Base-by-base conservation (phyloP, 2,113 vertebrate species). In the Paralichthys olivaceus region DNA sequence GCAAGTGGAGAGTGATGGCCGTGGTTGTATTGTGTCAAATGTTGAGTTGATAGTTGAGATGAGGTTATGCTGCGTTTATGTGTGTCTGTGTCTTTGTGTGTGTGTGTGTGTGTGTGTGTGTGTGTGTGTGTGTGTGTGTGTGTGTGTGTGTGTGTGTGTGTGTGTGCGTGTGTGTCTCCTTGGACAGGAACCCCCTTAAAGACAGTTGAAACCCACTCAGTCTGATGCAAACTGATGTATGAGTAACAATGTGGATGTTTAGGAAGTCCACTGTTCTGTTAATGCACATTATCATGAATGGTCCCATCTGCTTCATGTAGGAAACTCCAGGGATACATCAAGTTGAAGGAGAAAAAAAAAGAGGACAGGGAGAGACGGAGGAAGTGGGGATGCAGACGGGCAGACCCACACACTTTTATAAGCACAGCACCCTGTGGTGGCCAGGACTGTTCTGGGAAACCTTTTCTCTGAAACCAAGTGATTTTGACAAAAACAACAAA, bases 391-490 rank as follows among this genome's bases (percentile, higher is more conserved):
- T 32, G 69, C 72, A 75, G 56, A 54, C 37, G 61, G 37, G 26
- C 69, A 58, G 26, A 73, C 51, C n/a, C 47, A 80, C 58, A 47
- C 55, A 63, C 78, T 51, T 77, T 84, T 54, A 51, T 25, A 57
- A 56, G 49, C 62, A 66, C 62, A 49, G 78, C 61, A 75, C 60
- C 78, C 75, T 72, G 84, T 13, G 25, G 80, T 77, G 83, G 71
- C 29, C 47, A 34, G 25, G 62, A 28, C 67, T 20, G 62, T 89
- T 90, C 75, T 84, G 78, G 87, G 83, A 88, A 89, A 69, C 13
- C 0, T 43, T 32, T 67, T 79, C 58, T 68, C 61, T 83, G 64
- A 58, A 51, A 12, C 55, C 26, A 49, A 71, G 64, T 57, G n/a
- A 56, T 79, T 70, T 78, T 3, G 77, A 75, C 37, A 69, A 81